Percentiles rank a stretch among this genome's conserved stretches.
Evolutionary conservation across 2,113 vertebrate genomes (phyloP).

Genomic region (Hucho hucho): DNA sequence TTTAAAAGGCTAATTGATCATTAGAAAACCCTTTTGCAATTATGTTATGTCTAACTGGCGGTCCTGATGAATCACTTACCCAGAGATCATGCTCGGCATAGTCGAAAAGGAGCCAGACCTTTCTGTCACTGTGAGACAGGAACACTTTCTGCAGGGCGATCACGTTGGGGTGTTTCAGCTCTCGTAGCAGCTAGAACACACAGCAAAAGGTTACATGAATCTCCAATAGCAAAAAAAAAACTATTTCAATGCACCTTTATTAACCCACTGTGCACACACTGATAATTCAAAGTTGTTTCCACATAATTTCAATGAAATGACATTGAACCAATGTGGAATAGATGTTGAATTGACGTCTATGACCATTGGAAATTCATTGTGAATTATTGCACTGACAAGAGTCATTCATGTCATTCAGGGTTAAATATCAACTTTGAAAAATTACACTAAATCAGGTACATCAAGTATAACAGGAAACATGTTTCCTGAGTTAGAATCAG

Average conservation of each 20-base stretch:
- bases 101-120: slow-evolving; percentile 91
- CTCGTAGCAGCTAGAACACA: slow-evolving; percentile 80
- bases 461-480: too few relatives aligned
- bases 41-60: not conserved
- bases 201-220: not conserved
- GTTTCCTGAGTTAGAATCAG: slow-evolving; percentile 3
- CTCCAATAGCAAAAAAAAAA: not conserved
- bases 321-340: too few relatives aligned
- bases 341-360: too few relatives aligned
- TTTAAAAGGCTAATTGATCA: too few relatives aligned
- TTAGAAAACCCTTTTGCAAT: too few relatives aligned
- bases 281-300: too few relatives aligned
- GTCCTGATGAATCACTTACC: slow-evolving; percentile 70
- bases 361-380: too few relatives aligned
- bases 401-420: too few relatives aligned
- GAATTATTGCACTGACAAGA: too few relatives aligned
- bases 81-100: slow-evolving; percentile 90
- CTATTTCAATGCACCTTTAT: not conserved
- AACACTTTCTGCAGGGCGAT: slow-evolving; percentile 91
- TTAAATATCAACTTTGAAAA: too few relatives aligned
- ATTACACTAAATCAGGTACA: too few relatives aligned
- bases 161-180: slow-evolving; percentile 89
- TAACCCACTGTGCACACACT: not conserved
- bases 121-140: slow-evolving; percentile 89
- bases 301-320: too few relatives aligned